Percentiles rank a stretch among this genome's conserved stretches.
Evolutionary conservation across 1,140 invertebrate genomes (phyloP).

Genomic region (Calephelis nemesis): DNA sequence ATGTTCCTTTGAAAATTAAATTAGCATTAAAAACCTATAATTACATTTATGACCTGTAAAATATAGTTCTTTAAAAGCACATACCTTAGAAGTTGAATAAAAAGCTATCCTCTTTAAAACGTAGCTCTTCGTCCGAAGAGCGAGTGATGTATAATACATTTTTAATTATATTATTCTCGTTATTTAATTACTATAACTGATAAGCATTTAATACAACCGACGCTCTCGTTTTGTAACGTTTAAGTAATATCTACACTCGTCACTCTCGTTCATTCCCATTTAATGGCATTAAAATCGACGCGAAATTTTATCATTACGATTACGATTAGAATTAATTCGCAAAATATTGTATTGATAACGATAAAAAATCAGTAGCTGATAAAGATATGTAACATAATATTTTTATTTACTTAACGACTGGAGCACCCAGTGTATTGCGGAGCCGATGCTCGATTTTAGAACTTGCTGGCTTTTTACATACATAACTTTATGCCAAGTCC

Average conservation of each 20-base stretch:
- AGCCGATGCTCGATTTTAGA: too few species aligned
- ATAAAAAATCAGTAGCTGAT: neutral
- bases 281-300: conserved; percentile 1
- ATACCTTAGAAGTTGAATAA: conserved; percentile 62
- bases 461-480: too few species aligned
- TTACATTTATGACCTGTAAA: too few species aligned
- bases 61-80: conserved; percentile 21
- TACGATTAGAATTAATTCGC: conserved; percentile 16
- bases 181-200: conserved; percentile 41
- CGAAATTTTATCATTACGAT: conserved; percentile 20
- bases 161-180: conserved; percentile 29
- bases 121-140: conserved; percentile 49
- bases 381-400: too few species aligned
- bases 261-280: conserved; percentile 4
- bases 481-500: too few species aligned
- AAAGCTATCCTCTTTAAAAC: conserved; percentile 48
- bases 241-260: conserved; percentile 41
- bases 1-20: too few species aligned
- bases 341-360: conserved; percentile 15
- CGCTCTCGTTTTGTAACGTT: conserved; percentile 43
- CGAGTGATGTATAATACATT: conserved; percentile 58
- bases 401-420: too few species aligned
- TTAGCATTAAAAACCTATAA: too few species aligned
- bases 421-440: too few species aligned
- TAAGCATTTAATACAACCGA: conserved; percentile 37